These are phyloP conservation scores for Ascaphus truei DNA, from an alignment of 2,113 vertebrate species.

Conservation along the genomic window DNA sequence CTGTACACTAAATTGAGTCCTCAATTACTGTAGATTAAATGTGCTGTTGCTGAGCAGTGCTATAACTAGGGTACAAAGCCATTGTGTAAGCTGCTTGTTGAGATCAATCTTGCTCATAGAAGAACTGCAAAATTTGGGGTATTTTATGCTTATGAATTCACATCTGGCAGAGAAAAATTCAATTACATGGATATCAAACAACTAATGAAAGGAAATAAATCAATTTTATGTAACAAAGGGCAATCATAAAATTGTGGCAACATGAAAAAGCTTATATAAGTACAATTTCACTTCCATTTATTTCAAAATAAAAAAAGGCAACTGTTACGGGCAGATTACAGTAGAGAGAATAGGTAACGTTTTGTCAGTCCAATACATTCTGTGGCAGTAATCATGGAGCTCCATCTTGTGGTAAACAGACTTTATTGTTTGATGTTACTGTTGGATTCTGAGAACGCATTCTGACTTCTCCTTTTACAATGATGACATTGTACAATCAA, in stretches of 20 bases:
- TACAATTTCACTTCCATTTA: constrained; percentile 14
- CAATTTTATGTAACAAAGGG: constrained; percentile 25
- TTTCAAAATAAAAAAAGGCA: constrained; percentile 17
- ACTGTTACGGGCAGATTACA: neutral
- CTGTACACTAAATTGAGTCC: too few relatives aligned
- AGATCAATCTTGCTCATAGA: neutral
- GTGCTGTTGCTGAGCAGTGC: too few relatives aligned
- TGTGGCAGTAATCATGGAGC: constrained; percentile 48
- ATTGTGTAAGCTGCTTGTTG: neutral
- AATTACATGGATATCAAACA: constrained; percentile 34
- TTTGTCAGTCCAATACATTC: neutral
- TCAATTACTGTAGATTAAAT: too few relatives aligned
- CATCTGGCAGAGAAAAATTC: constrained; percentile 34
- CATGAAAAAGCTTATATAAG: constrained; percentile 22
- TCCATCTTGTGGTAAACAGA: constrained; percentile 65
- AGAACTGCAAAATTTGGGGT: neutral
- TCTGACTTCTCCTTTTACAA: too few relatives aligned
- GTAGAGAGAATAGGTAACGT: neutral
- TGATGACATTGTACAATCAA: too few relatives aligned
- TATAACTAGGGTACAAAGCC: too few relatives aligned
- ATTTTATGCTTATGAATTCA: constrained; percentile 1
- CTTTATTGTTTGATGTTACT: too few relatives aligned
- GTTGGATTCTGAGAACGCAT: too few relatives aligned
- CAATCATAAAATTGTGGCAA: constrained; percentile 16
- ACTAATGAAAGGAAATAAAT: constrained; percentile 31